Evolutionary conservation across 2,888 invertebrate species (phyloP).

Genomic region (Conistra vaccinii): DNA sequence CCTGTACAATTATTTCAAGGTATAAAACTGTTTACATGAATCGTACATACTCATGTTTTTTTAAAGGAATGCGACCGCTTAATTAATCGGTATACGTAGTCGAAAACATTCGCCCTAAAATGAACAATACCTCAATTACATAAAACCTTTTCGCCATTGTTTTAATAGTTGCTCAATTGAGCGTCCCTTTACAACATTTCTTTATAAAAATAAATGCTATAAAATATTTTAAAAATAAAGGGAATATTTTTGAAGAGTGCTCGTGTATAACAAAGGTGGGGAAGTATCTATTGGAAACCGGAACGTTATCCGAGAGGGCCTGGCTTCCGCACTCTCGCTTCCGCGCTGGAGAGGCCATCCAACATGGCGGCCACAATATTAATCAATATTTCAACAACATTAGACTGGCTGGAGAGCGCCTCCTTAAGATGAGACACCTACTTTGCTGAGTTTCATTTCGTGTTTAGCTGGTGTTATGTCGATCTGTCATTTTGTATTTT

Average conservation of each 20-base stretch:
- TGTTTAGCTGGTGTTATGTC: slow-evolving; percentile 41
- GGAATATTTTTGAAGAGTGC: slow-evolving; percentile 74
- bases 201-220: slow-evolving; percentile 48
- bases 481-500: slow-evolving; percentile 28
- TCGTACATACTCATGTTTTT: slow-evolving; percentile 10
- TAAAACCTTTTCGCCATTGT: slow-evolving; percentile 58
- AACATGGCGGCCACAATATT: slow-evolving; percentile 90
- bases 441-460: slow-evolving; percentile 74
- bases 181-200: slow-evolving; percentile 64
- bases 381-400: slow-evolving; percentile 91
- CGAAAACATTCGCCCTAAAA: slow-evolving; percentile 57
- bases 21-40: background rate
- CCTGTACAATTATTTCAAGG: slow-evolving; percentile 8
- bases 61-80: slow-evolving; percentile 52
- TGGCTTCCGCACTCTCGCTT: slow-evolving; percentile 78
- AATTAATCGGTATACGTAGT: slow-evolving; percentile 57
- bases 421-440: slow-evolving; percentile 84
- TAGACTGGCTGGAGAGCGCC: slow-evolving; percentile 77
- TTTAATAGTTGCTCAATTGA: slow-evolving; percentile 80
- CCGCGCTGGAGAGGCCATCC: slow-evolving; percentile 84
- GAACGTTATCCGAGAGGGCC: slow-evolving; percentile 80
- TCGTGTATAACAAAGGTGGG: slow-evolving; percentile 81
- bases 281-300: slow-evolving; percentile 81
- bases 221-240: slow-evolving; percentile 59
- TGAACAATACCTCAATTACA: slow-evolving; percentile 40